These are phyloP conservation scores for Celastrina argiolus DNA, from an alignment of 2,888 invertebrate species.

Conservation along the genomic window DNA sequence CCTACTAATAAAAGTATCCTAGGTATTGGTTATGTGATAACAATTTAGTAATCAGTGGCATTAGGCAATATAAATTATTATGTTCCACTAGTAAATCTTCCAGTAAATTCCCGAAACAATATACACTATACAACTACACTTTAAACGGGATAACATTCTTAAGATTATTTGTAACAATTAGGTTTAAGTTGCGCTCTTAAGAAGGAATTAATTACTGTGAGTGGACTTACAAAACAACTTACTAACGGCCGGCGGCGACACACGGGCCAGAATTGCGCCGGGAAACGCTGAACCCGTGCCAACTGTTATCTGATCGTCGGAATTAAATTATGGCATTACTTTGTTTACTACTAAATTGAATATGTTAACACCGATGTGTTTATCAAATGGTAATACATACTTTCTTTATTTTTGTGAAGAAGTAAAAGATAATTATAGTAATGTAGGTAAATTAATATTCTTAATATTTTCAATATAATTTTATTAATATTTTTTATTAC, in stretches of 20 bases:
- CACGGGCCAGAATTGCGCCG: conserved; percentile 24
- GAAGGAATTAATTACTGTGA: conserved; percentile 36
- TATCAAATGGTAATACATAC: neutral
- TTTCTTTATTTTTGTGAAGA: no score
- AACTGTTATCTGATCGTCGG: conserved; percentile 19
- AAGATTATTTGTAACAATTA: conserved; percentile 32
- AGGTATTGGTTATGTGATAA: no score
- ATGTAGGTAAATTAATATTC: no score
- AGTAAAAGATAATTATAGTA: no score
- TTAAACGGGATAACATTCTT: neutral
- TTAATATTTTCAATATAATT: no score
- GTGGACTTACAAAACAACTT: conserved; percentile 33
- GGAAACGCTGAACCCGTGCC: conserved; percentile 11
- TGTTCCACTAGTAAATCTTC: no score
- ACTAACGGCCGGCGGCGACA: conserved; percentile 26
- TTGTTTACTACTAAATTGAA: conserved; percentile 18
- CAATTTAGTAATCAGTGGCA: no score
- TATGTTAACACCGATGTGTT: conserved; percentile 10
- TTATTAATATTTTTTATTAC: no score
- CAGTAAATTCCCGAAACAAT: neutral
- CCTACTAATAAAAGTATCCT: no score
- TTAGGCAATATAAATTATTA: no score
- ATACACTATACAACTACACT: neutral
- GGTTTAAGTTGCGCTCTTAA: conserved; percentile 33
- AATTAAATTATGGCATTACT: conserved; percentile 18